Evolutionary conservation across 2,888 invertebrate species (phyloP).

Genomic region (Meliscaeva auricollis): DNA sequence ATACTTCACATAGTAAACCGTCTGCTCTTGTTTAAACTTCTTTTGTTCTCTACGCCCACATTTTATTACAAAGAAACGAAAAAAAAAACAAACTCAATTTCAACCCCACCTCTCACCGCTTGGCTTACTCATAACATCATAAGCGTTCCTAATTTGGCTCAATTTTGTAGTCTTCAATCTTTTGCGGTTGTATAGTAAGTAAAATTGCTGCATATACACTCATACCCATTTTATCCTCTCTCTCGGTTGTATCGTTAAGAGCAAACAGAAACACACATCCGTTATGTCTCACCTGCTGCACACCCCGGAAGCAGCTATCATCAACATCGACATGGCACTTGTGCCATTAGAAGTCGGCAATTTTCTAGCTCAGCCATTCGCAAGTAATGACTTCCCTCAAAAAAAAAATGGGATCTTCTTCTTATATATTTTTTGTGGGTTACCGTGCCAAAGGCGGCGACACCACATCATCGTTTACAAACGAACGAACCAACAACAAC

Average conservation of each 20-base stretch:
- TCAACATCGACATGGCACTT: conserved; percentile 38
- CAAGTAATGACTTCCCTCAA: conserved; percentile 60
- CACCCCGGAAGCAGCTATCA: conserved; percentile 18
- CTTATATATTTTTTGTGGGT: background rate
- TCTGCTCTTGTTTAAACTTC: conserved; percentile 51
- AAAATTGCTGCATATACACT: conserved; percentile 1
- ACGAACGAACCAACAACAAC: conserved; percentile 12
- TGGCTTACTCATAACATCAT: background rate
- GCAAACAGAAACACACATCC: conserved; percentile 25
- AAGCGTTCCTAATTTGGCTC: conserved; percentile 56
- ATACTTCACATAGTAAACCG: conserved; percentile 24
- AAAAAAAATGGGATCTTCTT: conserved; percentile 12
- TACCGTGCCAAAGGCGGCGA: conserved; percentile 42
- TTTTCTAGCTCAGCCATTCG: conserved; percentile 72
- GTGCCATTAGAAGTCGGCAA: conserved; percentile 60
- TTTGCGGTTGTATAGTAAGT: background rate
- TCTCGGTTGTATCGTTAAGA: conserved; percentile 7
- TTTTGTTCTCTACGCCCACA: conserved; percentile 41
- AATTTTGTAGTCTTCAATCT: conserved; percentile 31
- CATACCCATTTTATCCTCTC: background rate
- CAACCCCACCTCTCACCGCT: conserved; percentile 21
- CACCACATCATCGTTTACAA: conserved; percentile 2
- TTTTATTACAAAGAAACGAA: conserved; percentile 40
- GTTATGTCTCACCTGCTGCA: conserved; percentile 62
- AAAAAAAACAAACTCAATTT: background rate